Conservation (phyloP, 2,797 vertebrate genomes). For the Pangasius macronema region DNA sequence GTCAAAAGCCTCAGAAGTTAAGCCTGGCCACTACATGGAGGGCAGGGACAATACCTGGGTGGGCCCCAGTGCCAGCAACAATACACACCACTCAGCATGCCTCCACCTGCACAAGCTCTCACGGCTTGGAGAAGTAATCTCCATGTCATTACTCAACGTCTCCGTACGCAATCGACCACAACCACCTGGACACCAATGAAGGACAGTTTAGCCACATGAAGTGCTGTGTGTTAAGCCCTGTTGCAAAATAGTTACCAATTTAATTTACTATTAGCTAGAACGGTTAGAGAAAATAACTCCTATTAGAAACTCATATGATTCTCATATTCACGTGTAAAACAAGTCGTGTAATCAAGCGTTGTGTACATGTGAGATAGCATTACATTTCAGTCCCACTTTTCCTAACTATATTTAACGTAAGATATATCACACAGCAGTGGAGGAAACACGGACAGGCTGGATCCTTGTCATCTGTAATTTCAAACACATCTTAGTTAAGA, state of each 20-base stretch:
- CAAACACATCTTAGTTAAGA: conserved; percentile 35
- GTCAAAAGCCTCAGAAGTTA: conserved; percentile 46
- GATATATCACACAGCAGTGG: background rate
- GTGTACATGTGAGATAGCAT: background rate
- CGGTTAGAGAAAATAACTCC: background rate
- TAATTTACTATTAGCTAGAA: background rate
- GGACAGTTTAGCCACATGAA: conserved; percentile 34
- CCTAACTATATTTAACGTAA: background rate
- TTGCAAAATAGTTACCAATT: background rate
- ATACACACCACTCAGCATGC: conserved; percentile 50
- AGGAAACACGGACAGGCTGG: background rate
- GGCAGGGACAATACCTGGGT: conserved; percentile 50
- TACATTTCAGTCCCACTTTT: background rate
- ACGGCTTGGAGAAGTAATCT: conserved; percentile 52
- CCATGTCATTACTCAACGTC: conserved; percentile 57
- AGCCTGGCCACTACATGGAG: conserved; percentile 35
- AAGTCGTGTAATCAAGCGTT: background rate
- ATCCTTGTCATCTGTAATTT: conserved; percentile 42
- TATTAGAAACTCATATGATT: background rate
- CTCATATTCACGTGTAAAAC: background rate
- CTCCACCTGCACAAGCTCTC: conserved; percentile 50
- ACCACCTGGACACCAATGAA: conserved; percentile 39
- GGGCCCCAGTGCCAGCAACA: conserved; percentile 38
- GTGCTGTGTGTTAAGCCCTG: conserved; percentile 20
- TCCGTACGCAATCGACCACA: conserved; percentile 26